phyloP scores from a whole-genome alignment of 2,888 invertebrate species.

The Diabrotica balteata region DNA sequence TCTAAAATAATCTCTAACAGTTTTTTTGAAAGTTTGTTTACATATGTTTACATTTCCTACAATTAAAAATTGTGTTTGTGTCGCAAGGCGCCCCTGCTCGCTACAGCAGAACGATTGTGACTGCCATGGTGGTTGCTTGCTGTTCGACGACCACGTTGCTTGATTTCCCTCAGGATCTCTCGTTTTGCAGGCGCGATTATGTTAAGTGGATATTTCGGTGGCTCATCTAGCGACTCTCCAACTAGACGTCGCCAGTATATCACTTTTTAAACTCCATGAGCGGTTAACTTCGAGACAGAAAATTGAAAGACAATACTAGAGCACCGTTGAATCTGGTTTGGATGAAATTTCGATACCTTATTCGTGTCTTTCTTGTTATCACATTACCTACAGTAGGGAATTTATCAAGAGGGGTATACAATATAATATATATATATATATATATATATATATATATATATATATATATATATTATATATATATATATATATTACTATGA shows the following conservation, averaged over 20 bases:
- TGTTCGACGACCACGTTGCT: constrained; percentile 45
- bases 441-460: too few species aligned
- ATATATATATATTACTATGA: too few species aligned
- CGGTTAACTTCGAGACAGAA: constrained; percentile 26
- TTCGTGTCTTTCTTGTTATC: background rate
- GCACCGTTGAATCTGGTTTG: constrained; percentile 15
- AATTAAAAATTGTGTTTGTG: background rate
- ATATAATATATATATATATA: too few species aligned
- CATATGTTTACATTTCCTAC: background rate
- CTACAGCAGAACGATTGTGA: constrained; percentile 23
- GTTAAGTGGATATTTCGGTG: constrained; percentile 60
- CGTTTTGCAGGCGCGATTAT: constrained; percentile 58
- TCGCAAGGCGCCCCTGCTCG: constrained; percentile 28
- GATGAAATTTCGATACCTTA: constrained; percentile 6
- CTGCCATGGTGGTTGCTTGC: constrained; percentile 31
- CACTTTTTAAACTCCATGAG: constrained; percentile 31
- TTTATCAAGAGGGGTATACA: too few species aligned
- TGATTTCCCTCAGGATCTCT: constrained; percentile 60
- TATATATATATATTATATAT: too few species aligned
- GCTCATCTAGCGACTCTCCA: constrained; percentile 42
- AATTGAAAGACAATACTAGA: constrained; percentile 32
- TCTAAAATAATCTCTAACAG: too few species aligned
- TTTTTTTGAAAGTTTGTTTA: too few species aligned
- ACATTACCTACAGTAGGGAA: too few species aligned
- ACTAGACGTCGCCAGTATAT: constrained; percentile 36